These are phyloP conservation scores for Heliconius hermathena DNA, from an alignment of 1,140 invertebrate species.

Conservation along the genomic window DNA sequence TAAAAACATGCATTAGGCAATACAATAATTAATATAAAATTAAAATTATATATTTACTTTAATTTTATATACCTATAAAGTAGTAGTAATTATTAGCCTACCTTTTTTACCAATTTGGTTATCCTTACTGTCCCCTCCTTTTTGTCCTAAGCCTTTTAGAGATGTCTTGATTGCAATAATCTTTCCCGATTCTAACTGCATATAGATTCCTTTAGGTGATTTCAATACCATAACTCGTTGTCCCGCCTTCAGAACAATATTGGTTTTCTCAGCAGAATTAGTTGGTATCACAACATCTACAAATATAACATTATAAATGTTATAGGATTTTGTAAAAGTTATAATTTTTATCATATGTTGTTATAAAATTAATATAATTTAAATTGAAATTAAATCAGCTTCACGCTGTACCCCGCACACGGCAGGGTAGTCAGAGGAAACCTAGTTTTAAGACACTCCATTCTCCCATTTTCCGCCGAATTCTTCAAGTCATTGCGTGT, in stretches of 20 bases:
- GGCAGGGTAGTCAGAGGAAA: too few relatives aligned
- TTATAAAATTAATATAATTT: too few relatives aligned
- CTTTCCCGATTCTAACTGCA: constrained; percentile 97
- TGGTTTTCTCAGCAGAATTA: constrained; percentile 92
- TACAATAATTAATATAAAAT: too few relatives aligned
- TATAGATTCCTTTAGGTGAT: constrained; percentile 97
- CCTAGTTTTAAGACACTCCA: too few relatives aligned
- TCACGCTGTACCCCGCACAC: too few relatives aligned
- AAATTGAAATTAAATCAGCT: too few relatives aligned
- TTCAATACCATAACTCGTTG: constrained; percentile 97
- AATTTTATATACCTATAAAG: too few relatives aligned
- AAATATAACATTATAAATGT: constrained; percentile 28
- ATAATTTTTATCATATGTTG: too few relatives aligned
- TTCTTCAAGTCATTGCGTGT: too few relatives aligned
- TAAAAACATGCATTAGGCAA: constrained; percentile 26
- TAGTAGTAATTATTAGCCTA: constrained; percentile 23
- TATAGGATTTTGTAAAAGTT: not conserved
- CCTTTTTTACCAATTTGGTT: constrained; percentile 74
- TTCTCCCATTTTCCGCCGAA: too few relatives aligned
- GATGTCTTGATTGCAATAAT: constrained; percentile 96
- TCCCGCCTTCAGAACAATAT: constrained; percentile 94
- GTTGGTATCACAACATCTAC: constrained; percentile 96
- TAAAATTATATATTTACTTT: too few relatives aligned
- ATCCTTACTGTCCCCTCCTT: constrained; percentile 83
- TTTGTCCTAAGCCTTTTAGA: constrained; percentile 86